phyloP scores from a whole-genome alignment of 1,140 invertebrate genomes.

The Lanistes nyassanus region DNA sequence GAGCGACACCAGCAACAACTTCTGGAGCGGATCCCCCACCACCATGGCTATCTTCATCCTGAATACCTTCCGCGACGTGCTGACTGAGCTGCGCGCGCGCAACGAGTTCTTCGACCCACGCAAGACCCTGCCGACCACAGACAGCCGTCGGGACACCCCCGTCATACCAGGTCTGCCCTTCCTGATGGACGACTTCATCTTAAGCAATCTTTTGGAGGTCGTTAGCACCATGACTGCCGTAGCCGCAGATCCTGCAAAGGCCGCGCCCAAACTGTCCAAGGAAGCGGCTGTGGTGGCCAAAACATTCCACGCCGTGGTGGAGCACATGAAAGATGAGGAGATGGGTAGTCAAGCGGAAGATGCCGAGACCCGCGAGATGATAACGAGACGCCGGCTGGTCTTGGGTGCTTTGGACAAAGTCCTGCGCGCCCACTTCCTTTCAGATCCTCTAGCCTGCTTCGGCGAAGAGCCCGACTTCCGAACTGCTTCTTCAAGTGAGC shows the following conservation, averaged over 20 bases:
- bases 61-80: constrained; percentile 9
- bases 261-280: background rate
- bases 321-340: background rate
- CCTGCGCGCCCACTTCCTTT: too few relatives aligned
- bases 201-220: background rate
- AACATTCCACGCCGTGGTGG: background rate
- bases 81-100: background rate
- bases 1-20: too few relatives aligned
- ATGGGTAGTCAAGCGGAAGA: background rate
- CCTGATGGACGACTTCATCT: constrained; percentile 20
- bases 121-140: background rate
- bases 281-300: background rate
- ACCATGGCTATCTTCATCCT: background rate
- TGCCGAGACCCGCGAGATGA: too few relatives aligned
- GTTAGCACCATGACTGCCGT: background rate
- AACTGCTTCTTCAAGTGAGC: too few relatives aligned
- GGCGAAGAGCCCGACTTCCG: too few relatives aligned
- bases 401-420: too few relatives aligned
- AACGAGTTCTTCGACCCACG: constrained; percentile 20
- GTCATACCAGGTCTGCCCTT: constrained; percentile 12
- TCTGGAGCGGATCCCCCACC: background rate
- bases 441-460: too few relatives aligned
- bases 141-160: background rate
- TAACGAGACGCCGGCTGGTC: too few relatives aligned
- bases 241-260: background rate